These are phyloP conservation scores for Dreissena rostriformis DNA, from an alignment of 1,140 invertebrate genomes.

Conservation along the genomic window DNA sequence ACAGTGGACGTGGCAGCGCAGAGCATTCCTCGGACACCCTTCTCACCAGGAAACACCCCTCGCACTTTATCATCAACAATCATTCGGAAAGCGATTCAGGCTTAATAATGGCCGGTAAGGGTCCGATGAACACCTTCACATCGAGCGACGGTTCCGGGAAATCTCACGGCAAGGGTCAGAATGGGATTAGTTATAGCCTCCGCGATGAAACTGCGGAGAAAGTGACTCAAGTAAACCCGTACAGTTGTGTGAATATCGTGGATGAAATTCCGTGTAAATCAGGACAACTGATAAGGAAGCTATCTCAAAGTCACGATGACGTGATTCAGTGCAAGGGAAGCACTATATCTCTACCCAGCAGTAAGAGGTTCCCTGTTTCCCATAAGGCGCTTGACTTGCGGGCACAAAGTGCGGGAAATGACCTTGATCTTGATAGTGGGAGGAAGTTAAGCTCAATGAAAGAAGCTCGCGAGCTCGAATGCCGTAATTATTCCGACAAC, in stretches of 20 bases:
- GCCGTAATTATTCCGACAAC: conserved; percentile 33
- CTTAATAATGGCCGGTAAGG: conserved; percentile 28
- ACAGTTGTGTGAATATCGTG: conserved; percentile 53
- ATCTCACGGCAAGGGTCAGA: neutral
- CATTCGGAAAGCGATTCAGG: conserved; percentile 53
- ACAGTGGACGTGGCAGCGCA: conserved; percentile 52
- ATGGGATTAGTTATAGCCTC: conserved; percentile 17
- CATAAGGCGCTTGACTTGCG: conserved; percentile 22
- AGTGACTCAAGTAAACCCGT: conserved; percentile 37
- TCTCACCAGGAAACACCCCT: conserved; percentile 41
- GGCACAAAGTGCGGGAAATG: conserved; percentile 47
- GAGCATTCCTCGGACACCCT: conserved; percentile 48
- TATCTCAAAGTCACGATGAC: conserved; percentile 7
- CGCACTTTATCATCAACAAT: conserved; percentile 19
- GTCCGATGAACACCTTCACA: conserved; percentile 30
- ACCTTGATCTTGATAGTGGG: conserved; percentile 25
- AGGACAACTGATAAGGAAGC: conserved; percentile 6
- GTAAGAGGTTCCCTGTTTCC: conserved; percentile 19
- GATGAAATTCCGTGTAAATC: conserved; percentile 33
- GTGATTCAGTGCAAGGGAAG: conserved; percentile 33
- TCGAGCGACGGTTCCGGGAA: neutral
- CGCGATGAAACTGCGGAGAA: neutral
- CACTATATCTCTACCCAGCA: conserved; percentile 35
- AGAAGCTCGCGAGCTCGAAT: conserved; percentile 27
- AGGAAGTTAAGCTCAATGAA: conserved; percentile 46